Evolutionary conservation across 2,888 invertebrate genomes (phyloP).

Genomic region (Cephus nigrinus): DNA sequence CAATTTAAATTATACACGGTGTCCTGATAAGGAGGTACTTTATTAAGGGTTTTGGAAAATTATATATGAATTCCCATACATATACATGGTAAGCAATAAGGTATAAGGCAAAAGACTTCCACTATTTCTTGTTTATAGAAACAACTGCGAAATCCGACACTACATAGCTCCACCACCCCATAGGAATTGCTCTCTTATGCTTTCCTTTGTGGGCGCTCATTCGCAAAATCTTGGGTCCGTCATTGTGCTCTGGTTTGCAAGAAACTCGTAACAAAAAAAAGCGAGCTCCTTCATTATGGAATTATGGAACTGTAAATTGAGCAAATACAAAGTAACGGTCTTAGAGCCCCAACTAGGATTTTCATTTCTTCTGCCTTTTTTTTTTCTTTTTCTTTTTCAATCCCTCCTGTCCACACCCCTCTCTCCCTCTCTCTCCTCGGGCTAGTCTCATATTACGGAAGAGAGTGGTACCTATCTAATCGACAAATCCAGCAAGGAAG

Average conservation of each 20-base stretch:
- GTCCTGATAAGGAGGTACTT: neutral
- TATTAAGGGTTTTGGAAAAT: neutral
- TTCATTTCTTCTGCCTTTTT: constrained; percentile 46
- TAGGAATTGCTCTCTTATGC: neutral
- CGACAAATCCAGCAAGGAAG: constrained; percentile 49
- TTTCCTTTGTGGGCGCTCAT: constrained; percentile 44
- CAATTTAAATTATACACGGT: neutral
- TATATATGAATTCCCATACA: neutral
- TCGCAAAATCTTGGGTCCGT: constrained; percentile 48
- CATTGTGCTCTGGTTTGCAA: constrained; percentile 43
- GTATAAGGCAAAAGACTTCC: neutral
- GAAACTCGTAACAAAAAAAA: constrained; percentile 43
- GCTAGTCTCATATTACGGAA: constrained; percentile 45
- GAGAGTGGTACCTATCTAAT: constrained; percentile 54
- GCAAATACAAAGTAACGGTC: constrained; percentile 52
- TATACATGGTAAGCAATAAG: neutral
- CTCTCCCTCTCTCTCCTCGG: neutral
- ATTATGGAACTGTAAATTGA: constrained; percentile 64
- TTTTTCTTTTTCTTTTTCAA: constrained; percentile 11
- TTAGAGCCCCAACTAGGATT: constrained; percentile 37
- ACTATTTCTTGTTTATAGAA: constrained; percentile 18
- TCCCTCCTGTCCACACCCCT: constrained; percentile 18
- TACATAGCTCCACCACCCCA: constrained; percentile 21
- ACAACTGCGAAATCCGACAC: constrained; percentile 46
- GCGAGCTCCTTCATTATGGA: constrained; percentile 54